Evolutionary conservation across 2,797 vertebrate genomes (phyloP).

Genomic region (Naso thynnoides): DNA sequence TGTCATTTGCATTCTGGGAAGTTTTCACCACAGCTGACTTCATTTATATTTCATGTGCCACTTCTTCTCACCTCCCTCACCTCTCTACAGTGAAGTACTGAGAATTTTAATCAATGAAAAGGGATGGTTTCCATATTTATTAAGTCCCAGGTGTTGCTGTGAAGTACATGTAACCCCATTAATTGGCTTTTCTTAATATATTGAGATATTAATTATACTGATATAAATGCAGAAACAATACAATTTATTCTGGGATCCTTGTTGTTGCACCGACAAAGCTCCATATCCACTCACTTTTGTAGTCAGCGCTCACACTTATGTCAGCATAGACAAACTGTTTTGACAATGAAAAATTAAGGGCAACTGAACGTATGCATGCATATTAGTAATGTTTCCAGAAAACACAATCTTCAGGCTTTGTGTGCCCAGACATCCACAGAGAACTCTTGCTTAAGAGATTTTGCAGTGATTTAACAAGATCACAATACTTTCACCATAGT

Average conservation of each 20-base stretch:
- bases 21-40: slow-evolving; percentile 29
- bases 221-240: not conserved
- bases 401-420: too few species aligned
- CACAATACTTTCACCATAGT: not conserved
- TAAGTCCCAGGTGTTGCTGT: not conserved
- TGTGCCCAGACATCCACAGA: too few species aligned
- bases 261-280: not conserved
- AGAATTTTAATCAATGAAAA: slow-evolving; percentile 43
- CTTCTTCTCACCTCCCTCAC: slow-evolving; percentile 23
- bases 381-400: not conserved
- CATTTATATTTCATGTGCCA: slow-evolving; percentile 19
- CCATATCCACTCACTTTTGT: not conserved
- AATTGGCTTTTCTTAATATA: slow-evolving; percentile 22
- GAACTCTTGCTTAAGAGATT: too few species aligned
- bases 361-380: not conserved
- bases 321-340: not conserved
- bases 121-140: slow-evolving; percentile 40
- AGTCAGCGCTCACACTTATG: not conserved
- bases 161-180: slow-evolving; percentile 5
- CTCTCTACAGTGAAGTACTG: slow-evolving; percentile 15
- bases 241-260: not conserved
- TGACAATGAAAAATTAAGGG: not conserved
- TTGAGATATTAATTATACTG: slow-evolving; percentile 15
- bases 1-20: slow-evolving; percentile 47
- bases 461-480: not conserved